Percentiles rank a stretch among this genome's conserved stretches.
phyloP scores from a whole-genome alignment of 2,888 invertebrate species.

The Sisyra terminalis region DNA sequence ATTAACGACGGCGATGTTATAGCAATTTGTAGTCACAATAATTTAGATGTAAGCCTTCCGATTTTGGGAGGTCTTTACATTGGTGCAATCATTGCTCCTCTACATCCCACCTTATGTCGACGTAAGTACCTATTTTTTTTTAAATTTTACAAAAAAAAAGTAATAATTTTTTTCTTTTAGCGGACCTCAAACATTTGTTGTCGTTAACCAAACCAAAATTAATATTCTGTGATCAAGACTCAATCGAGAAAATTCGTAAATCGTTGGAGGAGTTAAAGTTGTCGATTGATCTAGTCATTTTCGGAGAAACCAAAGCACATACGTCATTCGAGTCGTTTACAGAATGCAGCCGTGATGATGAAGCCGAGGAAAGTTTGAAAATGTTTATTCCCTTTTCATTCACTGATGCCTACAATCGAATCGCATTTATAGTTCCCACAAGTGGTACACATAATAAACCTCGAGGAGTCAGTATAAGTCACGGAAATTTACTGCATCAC shows the following conservation, averaged over 20 bases:
- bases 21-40: constrained; percentile 5
- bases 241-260: constrained; percentile 5
- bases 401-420: background rate
- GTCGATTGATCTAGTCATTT: constrained; percentile 3
- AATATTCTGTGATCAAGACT: constrained; percentile 5
- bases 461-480: background rate
- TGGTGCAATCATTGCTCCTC: constrained; percentile 3
- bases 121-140: constrained; percentile 4
- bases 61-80: constrained; percentile 3
- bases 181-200: constrained; percentile 4
- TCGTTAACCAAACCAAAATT: constrained; percentile 4
- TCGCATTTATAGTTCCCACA: constrained; percentile 4
- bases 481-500: constrained; percentile 7
- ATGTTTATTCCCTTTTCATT: background rate
- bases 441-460: constrained; percentile 1
- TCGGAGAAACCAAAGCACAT: constrained; percentile 2
- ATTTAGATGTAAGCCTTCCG: constrained; percentile 5
- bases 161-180: constrained; percentile 1
- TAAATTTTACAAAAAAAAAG: background rate
- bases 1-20: constrained; percentile 5
- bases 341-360: background rate
- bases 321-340: constrained; percentile 1
- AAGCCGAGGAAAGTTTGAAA: background rate
- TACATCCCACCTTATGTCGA: constrained; percentile 4
- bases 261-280: constrained; percentile 5